Evolutionary conservation across 1,140 invertebrate species (phyloP), one percentile per base, ranked within the genome.

Genomic region (Hermetia illucens): DNA sequence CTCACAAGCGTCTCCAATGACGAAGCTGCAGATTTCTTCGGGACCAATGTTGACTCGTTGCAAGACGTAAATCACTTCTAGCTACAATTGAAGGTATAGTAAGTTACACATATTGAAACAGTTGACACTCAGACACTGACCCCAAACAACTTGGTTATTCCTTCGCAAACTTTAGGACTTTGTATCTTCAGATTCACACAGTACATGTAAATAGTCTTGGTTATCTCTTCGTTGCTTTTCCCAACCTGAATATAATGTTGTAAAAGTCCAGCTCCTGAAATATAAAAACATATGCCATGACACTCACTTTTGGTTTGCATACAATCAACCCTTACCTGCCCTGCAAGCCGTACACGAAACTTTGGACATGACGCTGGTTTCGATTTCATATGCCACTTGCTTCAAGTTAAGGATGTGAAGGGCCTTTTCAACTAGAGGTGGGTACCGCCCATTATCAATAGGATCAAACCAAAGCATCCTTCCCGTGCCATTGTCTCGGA

Each of bases 311-410:
- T 8, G 6, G n/a, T 25, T 25, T 25, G 31, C 4, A 34, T 4
- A 31, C 31, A 15, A 3, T 19, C 10, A 22, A 21, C 17, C 47
- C 53, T 55, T 53, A 73, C 71, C 81, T n/a, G 82, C 83, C 65
- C 85, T 84, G 51, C 87, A 91, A 8, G 86, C 87, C 0, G 84
- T 87, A 48, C 87, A 91, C 0, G 84, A 88, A 2, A 90, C 84
- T 57, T 83, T 87, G 0, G 83, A 87, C 82, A 90, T 84, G 2
- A 90, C 79, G 10, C 82, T 87, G 42, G 85, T 87, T 62, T 90
- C 85, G 16, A 90, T 75, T 64, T 90, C 85, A 46, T 77, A 77
- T 42, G 82, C 77, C 12, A 89, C 83, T 65, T 86, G 82, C 50
- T 82, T 79, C 33, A 89, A 55, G 57, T 89, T 84, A 9, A 89